These are phyloP conservation scores for Vesta saturnalis DNA, from an alignment of 2,888 invertebrate species.

Conservation along the genomic window DNA sequence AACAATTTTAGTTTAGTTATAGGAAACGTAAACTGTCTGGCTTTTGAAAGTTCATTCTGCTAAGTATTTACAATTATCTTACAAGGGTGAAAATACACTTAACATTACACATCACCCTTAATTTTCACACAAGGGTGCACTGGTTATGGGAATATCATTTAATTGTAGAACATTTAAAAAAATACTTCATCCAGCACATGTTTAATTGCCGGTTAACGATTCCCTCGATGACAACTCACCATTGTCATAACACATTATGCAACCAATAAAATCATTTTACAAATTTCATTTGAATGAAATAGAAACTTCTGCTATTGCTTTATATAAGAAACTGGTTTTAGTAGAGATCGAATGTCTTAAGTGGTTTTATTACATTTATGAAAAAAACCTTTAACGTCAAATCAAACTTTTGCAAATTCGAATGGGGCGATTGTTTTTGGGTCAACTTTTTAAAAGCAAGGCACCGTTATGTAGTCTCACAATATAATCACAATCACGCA, in stretches of 20 bases:
- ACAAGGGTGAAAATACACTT: slow-evolving; percentile 49
- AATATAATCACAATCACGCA: slow-evolving; percentile 48
- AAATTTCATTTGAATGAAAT: slow-evolving; percentile 37
- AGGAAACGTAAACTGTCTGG: slow-evolving; percentile 46
- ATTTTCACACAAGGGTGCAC: slow-evolving; percentile 40
- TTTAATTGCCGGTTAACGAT: slow-evolving; percentile 62
- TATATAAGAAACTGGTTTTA: slow-evolving; percentile 33
- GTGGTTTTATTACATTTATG: slow-evolving; percentile 11
- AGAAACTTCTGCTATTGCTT: slow-evolving; percentile 33
- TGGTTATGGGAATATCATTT: slow-evolving; percentile 40
- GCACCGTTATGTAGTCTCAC: slow-evolving; percentile 46
- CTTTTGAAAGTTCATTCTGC: slow-evolving; percentile 53
- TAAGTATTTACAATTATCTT: slow-evolving; percentile 50
- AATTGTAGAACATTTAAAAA: slow-evolving; percentile 39
- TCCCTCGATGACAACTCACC: slow-evolving; percentile 55
- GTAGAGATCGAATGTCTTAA: slow-evolving; percentile 13
- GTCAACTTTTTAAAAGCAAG: slow-evolving; percentile 25
- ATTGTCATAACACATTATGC: slow-evolving; percentile 56
- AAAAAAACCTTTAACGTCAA: slow-evolving; percentile 7
- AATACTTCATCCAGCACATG: slow-evolving; percentile 57
- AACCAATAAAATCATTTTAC: slow-evolving; percentile 60
- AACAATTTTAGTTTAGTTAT: slow-evolving; percentile 30
- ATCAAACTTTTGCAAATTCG: slow-evolving; percentile 19
- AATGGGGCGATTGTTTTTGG: slow-evolving; percentile 3
- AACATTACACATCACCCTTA: slow-evolving; percentile 44